phyloP scores from a whole-genome alignment of 2,888 invertebrate genomes.

The Campopleginae sp. region DNA sequence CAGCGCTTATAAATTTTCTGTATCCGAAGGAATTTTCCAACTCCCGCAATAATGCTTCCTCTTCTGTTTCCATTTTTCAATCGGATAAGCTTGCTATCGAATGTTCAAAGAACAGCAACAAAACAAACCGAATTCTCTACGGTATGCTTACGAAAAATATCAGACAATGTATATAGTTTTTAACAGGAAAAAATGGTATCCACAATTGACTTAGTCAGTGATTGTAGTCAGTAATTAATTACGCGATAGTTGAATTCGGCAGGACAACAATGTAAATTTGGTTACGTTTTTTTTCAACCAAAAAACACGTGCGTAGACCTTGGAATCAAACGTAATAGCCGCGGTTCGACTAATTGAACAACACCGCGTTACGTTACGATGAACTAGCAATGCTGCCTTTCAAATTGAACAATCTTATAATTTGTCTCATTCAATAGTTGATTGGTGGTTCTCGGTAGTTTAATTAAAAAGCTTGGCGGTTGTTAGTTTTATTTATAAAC shows the following conservation, averaged over 20 bases:
- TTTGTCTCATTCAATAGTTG: no score
- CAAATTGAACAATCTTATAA: no score
- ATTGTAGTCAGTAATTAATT: not conserved
- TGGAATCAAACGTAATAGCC: not conserved
- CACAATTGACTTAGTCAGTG: not conserved
- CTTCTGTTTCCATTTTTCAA: slow-evolving; percentile 1
- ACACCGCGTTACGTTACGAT: not conserved
- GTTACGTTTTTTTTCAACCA: not conserved
- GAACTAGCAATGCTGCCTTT: no score
- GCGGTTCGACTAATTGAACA: not conserved
- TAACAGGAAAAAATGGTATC: not conserved
- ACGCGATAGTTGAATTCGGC: not conserved
- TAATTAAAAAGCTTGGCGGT: no score
- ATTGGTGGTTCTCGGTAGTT: no score
- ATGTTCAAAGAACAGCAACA: not conserved
- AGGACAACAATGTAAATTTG: not conserved
- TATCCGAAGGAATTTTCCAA: slow-evolving; percentile 36
- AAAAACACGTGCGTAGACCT: not conserved
- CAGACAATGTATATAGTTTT: not conserved
- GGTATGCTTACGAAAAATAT: not conserved
- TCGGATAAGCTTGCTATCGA: not conserved
- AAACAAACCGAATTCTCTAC: not conserved
- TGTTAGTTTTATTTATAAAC: no score
- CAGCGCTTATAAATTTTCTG: not conserved
- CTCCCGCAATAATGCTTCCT: not conserved